Base-by-base conservation (phyloP, 2,888 invertebrate genomes). In the Drosophila quinaria region DNA sequence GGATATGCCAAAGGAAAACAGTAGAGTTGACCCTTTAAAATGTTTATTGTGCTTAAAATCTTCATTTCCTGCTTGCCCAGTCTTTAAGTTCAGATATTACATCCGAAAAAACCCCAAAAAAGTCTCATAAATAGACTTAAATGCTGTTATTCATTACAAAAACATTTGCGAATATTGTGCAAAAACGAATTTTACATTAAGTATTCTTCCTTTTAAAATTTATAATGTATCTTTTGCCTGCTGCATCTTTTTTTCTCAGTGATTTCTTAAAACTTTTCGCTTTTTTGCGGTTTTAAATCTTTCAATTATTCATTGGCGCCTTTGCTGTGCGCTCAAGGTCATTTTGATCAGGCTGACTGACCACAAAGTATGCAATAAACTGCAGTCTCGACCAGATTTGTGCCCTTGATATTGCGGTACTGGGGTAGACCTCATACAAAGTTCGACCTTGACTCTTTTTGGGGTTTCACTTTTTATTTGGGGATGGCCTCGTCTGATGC, bases 351-450 rank as follows among this genome's bases (percentile, higher is more conserved):
- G 39, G 15, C 60, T 49, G 42, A 39, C 46, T 64, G 78, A 58
- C 80, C 80, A 60, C 65, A 74, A 80, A 71, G 44, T 66, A 67
- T 80, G 78, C 71, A 62, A 74, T 70, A 74, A 76, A 73, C 58
- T 78, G 76, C 80, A 68, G 68, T 61, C 44, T 47, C 60, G 49
- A 17, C 64, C 61, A 61, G 62, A 75, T 65, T 62, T 51, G 42
- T 54, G 58, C 5, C 72, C 77, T 73, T 70, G 65, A 69, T 62
- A 58, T 42, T 62, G 73, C 60, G 63, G 19, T 22, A 35, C 17
- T 33, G n/a, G n/a, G 25, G 29, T 51, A 22, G 52, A 46, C 61
- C 74, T 63, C 66, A 35, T n/a, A 37, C 61, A 15, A n/a, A n/a
- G 13, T 3, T 13, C 50, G 63, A 52, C 79, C 79, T 78, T 78